Percentiles rank a stretch among this genome's conserved stretches.
Conservation (phyloP, 1,140 invertebrate genomes). For the Cherax quadricarinatus region DNA sequence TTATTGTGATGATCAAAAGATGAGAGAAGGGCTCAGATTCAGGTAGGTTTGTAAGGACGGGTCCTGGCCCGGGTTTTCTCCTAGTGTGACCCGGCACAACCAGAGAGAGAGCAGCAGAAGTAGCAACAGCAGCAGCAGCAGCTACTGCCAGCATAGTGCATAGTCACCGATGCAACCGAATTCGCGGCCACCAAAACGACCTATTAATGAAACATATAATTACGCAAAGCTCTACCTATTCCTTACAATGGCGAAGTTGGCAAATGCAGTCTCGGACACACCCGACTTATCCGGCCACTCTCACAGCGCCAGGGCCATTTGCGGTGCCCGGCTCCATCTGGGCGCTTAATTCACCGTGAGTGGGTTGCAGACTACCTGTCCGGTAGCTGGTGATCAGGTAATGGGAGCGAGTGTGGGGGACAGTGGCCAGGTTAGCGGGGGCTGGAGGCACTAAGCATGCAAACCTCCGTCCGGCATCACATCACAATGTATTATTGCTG, state of each 20-base stretch:
- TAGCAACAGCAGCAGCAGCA: no score
- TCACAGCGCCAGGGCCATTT: background rate
- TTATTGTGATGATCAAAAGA: no score
- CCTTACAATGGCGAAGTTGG: conserved; percentile 26
- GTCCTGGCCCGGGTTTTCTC: no score
- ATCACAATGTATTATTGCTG: conserved; percentile 68
- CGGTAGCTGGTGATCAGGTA: conserved; percentile 38
- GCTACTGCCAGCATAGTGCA: no score
- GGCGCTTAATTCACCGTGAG: background rate
- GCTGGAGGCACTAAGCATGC: conserved; percentile 28
- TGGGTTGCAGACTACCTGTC: background rate
- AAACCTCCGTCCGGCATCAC: conserved; percentile 45
- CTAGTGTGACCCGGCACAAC: no score
- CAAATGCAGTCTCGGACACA: background rate
- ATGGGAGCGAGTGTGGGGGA: background rate
- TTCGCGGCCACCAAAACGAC: conserved; percentile 39
- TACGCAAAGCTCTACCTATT: conserved; percentile 55
- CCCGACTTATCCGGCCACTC: background rate
- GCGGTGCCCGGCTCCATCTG: background rate
- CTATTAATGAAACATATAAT: conserved; percentile 69
- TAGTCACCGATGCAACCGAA: conserved; percentile 13
- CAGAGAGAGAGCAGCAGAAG: no score
- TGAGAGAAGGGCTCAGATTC: no score
- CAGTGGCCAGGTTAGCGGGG: conserved; percentile 18
- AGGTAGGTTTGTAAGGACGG: no score